Conservation (phyloP, 2,888 invertebrate genomes). For the Thysanoteuthis rhombus region DNA sequence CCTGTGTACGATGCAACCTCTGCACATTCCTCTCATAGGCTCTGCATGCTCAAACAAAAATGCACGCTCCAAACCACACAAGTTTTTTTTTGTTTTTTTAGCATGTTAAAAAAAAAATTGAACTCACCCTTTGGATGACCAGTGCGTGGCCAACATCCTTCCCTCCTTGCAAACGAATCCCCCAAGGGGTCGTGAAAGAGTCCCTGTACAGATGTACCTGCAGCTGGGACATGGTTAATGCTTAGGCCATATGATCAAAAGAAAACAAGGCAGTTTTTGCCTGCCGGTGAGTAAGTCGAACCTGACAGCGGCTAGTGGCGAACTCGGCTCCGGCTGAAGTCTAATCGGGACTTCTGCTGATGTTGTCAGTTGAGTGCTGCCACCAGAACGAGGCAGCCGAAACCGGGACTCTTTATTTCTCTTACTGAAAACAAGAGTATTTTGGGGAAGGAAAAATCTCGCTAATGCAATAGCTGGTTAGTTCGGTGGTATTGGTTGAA, state of each 20-base stretch:
- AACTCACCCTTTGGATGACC: conserved; percentile 66
- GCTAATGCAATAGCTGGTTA: not conserved
- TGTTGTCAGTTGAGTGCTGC: conserved; percentile 34
- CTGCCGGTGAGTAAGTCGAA: conserved; percentile 32
- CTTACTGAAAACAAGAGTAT: not conserved
- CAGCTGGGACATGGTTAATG: conserved; percentile 47
- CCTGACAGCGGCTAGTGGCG: conserved; percentile 38
- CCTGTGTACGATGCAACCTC: no score
- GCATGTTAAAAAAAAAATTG: not conserved
- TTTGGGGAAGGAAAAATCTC: not conserved
- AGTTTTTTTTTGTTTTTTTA: no score
- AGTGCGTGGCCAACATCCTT: conserved; percentile 65
- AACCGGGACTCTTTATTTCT: conserved; percentile 25
- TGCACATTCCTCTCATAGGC: no score
- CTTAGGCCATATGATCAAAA: conserved; percentile 44
- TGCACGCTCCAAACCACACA: no score
- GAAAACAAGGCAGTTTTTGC: conserved; percentile 38
- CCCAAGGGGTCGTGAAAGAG: conserved; percentile 67
- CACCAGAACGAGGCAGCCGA: conserved; percentile 30
- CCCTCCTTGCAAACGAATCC: conserved; percentile 67
- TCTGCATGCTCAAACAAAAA: not conserved
- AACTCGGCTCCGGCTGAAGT: conserved; percentile 34
- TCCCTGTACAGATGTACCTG: conserved; percentile 65
- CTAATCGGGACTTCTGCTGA: conserved; percentile 37
- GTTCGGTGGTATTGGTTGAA: not conserved